phyloP scores from a whole-genome alignment of 2,888 invertebrate species.

The Himalopsyche anomala region DNA sequence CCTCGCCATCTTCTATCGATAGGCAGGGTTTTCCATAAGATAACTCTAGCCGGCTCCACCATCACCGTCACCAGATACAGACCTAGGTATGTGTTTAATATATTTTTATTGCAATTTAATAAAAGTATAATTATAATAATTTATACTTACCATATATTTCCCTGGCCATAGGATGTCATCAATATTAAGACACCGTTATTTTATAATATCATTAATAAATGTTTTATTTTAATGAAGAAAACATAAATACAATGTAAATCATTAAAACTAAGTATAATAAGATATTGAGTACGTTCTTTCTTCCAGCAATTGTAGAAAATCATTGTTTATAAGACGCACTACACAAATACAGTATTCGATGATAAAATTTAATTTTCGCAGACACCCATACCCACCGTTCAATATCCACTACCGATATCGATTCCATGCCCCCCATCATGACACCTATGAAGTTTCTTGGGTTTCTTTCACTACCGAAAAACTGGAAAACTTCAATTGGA shows the following conservation, averaged over 20 bases:
- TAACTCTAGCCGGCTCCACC: slow-evolving; percentile 90
- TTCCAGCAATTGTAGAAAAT: no score
- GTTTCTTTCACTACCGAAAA: slow-evolving; percentile 96
- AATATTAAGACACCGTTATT: no score
- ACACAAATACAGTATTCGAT: not conserved
- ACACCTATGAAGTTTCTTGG: slow-evolving; percentile 95
- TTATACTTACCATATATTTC: no score
- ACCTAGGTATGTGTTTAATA: slow-evolving; percentile 82
- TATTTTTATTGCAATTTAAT: not conserved
- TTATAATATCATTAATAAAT: no score
- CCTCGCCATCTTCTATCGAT: slow-evolving; percentile 93
- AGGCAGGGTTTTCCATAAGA: slow-evolving; percentile 95
- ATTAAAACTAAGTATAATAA: no score
- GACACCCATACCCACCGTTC: slow-evolving; percentile 95
- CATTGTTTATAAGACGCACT: no score
- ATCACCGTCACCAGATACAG: slow-evolving; percentile 95
- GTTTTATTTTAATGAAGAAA: no score
- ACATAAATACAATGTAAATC: no score
- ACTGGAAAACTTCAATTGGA: slow-evolving; percentile 97
- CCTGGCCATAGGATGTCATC: no score
- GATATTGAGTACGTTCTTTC: no score
- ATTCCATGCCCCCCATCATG: slow-evolving; percentile 94
- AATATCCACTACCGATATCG: slow-evolving; percentile 94
- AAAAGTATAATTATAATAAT: not conserved
- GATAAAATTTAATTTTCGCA: slow-evolving; percentile 68